phyloP scores from a whole-genome alignment of 2,888 invertebrate species.

The Phaedon cochleariae region DNA sequence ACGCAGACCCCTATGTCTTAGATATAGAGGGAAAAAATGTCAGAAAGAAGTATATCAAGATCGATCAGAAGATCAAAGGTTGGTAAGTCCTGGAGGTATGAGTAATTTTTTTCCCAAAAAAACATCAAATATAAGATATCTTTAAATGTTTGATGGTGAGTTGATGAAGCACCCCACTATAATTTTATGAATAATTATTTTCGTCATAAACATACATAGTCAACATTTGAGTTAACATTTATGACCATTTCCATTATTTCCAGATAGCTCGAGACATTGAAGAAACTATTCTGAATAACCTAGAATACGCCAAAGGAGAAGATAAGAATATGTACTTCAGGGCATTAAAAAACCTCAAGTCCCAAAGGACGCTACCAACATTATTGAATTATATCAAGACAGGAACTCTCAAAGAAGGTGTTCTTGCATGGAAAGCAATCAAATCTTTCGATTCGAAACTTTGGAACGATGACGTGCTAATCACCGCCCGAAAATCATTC shows the following conservation, averaged over 20 bases:
- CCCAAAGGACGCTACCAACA: constrained; percentile 67
- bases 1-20: no score
- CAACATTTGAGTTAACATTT: neutral
- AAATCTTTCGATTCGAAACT: constrained; percentile 62
- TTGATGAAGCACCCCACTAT: no score
- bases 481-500: constrained; percentile 66
- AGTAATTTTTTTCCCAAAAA: no score
- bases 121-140: no score
- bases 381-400: constrained; percentile 67
- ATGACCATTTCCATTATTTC: constrained; percentile 27
- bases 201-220: no score
- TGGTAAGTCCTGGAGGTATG: no score
- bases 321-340: constrained; percentile 72
- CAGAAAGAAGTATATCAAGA: no score
- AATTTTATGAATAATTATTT: no score
- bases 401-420: constrained; percentile 65
- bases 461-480: constrained; percentile 61
- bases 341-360: constrained; percentile 75
- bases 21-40: no score
- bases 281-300: constrained; percentile 56
- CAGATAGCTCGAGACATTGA: constrained; percentile 59
- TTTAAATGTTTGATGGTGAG: no score
- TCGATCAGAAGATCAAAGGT: no score
- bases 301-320: constrained; percentile 59
- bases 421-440: constrained; percentile 75